Conservation (phyloP, 2,113 vertebrate species). For the Notarius quadriscutis region DNA sequence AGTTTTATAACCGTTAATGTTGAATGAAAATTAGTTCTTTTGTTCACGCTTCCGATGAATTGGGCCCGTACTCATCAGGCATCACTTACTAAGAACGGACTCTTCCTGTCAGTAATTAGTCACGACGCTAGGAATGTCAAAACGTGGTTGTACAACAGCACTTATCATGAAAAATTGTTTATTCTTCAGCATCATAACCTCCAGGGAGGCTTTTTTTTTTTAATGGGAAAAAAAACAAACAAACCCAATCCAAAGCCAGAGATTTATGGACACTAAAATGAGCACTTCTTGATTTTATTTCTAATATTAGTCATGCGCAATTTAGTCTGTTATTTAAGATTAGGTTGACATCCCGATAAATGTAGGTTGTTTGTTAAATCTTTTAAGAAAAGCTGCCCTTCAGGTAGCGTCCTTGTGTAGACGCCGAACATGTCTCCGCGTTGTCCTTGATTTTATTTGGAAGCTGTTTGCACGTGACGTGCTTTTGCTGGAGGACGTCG, state of each 20-base stretch:
- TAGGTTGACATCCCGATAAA: not conserved
- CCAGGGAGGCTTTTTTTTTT: not conserved
- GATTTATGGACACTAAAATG: not conserved
- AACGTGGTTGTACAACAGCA: not conserved
- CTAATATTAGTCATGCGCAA: not conserved
- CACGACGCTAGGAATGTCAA: not conserved
- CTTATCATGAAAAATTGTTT: not conserved
- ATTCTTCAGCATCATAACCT: not conserved
- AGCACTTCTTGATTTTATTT: not conserved
- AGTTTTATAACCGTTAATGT: not conserved
- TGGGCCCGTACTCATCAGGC: not conserved
- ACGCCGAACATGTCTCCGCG: not conserved
- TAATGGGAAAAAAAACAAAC: not conserved
- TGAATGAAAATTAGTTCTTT: not conserved
- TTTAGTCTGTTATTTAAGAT: not conserved
- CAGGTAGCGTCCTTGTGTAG: not conserved
- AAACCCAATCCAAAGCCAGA: not conserved
- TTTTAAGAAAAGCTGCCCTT: not conserved
- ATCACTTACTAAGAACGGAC: not conserved
- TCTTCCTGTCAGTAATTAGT: slow-evolving; percentile 2
- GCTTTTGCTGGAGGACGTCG: not conserved
- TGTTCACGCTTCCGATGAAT: too few species aligned
- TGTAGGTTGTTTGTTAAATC: not conserved
- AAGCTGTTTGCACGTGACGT: not conserved
- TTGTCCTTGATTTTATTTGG: not conserved